Conservation (phyloP, 2,888 invertebrate genomes). For the Nemurella pictetii region DNA sequence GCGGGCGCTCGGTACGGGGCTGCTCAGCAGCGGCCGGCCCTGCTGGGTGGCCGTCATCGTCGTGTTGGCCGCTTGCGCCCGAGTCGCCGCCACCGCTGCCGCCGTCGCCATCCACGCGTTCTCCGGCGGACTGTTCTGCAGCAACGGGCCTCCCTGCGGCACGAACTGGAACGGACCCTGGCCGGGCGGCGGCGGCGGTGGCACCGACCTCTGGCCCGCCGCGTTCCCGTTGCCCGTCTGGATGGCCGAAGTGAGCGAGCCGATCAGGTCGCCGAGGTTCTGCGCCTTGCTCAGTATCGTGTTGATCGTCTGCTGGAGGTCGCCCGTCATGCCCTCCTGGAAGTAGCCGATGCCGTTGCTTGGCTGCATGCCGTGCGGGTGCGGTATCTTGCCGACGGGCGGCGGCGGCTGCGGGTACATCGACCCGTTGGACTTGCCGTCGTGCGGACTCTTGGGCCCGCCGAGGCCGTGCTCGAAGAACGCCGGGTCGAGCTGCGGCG, state of each 20-base stretch:
- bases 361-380: constrained; percentile 40
- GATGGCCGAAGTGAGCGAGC: constrained; percentile 44
- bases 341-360: constrained; percentile 22
- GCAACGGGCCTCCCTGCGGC: constrained; percentile 21
- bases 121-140: neutral
- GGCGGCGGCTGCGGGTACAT: constrained; percentile 37
- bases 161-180: constrained; percentile 35
- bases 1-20: constrained; percentile 44
- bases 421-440: constrained; percentile 34
- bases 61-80: constrained; percentile 29
- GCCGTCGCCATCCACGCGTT: constrained; percentile 25
- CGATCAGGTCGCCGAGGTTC: constrained; percentile 49
- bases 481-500: constrained; percentile 31
- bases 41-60: constrained; percentile 37
- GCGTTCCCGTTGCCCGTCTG: constrained; percentile 35
- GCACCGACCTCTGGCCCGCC: constrained; percentile 14
- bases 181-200: constrained; percentile 38
- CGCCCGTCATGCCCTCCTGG: constrained; percentile 43
- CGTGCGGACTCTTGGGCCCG: constrained; percentile 39
- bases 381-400: constrained; percentile 35
- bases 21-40: constrained; percentile 43
- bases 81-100: constrained; percentile 3
- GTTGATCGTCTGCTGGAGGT: constrained; percentile 49
- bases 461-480: constrained; percentile 37
- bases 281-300: constrained; percentile 50